Evolutionary conservation across 2,113 vertebrate genomes (phyloP), one percentile per base, ranked within the genome.

Genomic region (Phalacrocorax carbo): DNA sequence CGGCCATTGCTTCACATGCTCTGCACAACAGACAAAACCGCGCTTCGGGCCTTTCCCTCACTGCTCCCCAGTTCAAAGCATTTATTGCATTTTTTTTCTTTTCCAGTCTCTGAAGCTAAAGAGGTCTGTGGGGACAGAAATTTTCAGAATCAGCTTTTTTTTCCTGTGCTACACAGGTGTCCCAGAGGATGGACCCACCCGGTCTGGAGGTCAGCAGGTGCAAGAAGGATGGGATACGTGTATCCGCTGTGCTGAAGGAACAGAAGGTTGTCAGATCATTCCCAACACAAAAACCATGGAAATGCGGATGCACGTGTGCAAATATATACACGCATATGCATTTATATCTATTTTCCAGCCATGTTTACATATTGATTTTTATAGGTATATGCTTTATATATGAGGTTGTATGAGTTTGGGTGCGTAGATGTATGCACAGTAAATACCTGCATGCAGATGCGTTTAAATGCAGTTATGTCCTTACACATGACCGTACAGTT

Each of bases 301-400:
- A 71, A 65, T 7, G 11, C 3, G n/a, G n/a, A n/a, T n/a, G 2
- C 6, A 1, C 4, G 1, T 11, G 15, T 4, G 22, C 7, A 64
- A 26, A 49, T 26, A n/a, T 3, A 25, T 4, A 40, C 10, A 26
- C 7, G 11, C 0, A 4, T 30, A 19, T 7, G 5, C 15, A 76
- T 30, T 58, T 21, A 7, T 4, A 61, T 5, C 9, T 46, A 11
- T 10, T 71, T 66, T 82, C 21, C 32, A 46, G 25, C 14, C 22
- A 22, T 3, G 4, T 32, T 71, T 36, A 36, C 11, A 0, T 13
- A 54, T 3, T 1, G 1, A 32, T 15, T 62, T 89, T 21, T 71
- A 29, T 5, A 38, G 9, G 21, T 5, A 16, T 19, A 10, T n/a
- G 18, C 34, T 25, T 46, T n/a, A 26, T 11, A 3, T 6, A 18